Percentiles rank a stretch among this genome's conserved stretches.
These are phyloP conservation scores for Periophthalmodon schlosseri DNA, from an alignment of 2,113 vertebrate genomes.

Conservation along the genomic window DNA sequence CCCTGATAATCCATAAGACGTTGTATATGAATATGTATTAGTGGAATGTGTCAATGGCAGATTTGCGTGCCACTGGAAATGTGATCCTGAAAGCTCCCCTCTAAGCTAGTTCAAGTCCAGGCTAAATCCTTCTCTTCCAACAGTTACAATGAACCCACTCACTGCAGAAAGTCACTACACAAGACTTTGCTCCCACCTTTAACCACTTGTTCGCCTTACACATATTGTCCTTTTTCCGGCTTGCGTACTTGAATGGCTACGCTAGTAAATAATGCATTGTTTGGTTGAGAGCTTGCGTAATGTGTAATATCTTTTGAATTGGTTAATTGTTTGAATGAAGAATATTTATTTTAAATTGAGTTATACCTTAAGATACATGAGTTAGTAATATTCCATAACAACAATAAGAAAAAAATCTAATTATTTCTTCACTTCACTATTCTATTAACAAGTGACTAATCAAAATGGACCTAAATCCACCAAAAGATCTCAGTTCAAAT, in stretches of 20 bases:
- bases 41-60: conserved; percentile 38
- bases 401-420: no score
- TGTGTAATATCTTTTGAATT: not conserved
- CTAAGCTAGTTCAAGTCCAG: conserved; percentile 47
- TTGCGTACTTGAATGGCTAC: conserved; percentile 11
- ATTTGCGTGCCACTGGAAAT: conserved; percentile 49
- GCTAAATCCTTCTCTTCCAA: conserved; percentile 29
- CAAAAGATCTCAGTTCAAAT: no score
- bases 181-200: conserved; percentile 14
- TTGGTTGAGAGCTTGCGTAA: conserved; percentile 39
- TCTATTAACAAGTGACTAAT: not conserved
- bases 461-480: not conserved
- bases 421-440: no score
- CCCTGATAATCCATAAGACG: conserved; percentile 23
- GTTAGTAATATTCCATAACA: no score
- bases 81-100: conserved; percentile 33
- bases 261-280: conserved; percentile 63
- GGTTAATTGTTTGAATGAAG: conserved; percentile 5
- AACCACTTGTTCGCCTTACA: conserved; percentile 55
- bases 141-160: conserved; percentile 24
- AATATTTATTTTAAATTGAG: not conserved
- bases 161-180: not conserved
- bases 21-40: conserved; percentile 31
- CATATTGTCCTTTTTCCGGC: conserved; percentile 27
- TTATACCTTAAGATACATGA: no score